Conservation (phyloP, 53 echinoderm and acorn worm genomes). For the Apostichopus leukothele region DNA sequence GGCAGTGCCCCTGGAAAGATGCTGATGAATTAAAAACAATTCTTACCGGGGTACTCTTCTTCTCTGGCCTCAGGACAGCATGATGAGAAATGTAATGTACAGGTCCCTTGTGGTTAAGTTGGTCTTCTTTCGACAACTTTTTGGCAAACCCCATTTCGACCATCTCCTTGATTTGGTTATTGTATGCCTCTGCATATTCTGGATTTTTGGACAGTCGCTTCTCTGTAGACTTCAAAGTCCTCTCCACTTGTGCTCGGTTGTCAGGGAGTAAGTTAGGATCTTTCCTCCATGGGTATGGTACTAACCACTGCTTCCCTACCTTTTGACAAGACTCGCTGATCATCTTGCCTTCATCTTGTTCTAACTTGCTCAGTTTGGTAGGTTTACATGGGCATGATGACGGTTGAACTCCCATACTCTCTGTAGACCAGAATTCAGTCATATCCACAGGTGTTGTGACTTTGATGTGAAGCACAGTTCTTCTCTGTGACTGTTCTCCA, state of each 20-base stretch:
- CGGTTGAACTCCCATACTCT: constrained; percentile 55
- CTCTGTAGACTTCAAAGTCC: constrained; percentile 58
- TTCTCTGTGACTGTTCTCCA: background rate
- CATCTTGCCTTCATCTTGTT: constrained; percentile 50
- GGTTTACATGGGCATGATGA: constrained; percentile 44
- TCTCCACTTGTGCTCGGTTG: constrained; percentile 61
- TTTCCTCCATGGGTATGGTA: constrained; percentile 69
- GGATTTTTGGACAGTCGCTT: constrained; percentile 56
- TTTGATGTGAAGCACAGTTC: constrained; percentile 52
- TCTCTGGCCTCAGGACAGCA: constrained; percentile 58
- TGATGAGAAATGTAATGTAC: constrained; percentile 68
- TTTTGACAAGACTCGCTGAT: constrained; percentile 53
- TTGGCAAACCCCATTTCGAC: constrained; percentile 54
- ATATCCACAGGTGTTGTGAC: constrained; percentile 53
- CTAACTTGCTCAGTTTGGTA: constrained; percentile 40
- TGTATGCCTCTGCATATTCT: constrained; percentile 58
- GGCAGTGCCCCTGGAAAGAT: constrained; percentile 59
- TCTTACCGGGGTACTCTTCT: constrained; percentile 67
- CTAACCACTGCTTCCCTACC: constrained; percentile 60
- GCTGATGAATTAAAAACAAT: constrained; percentile 80
- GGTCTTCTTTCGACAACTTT: constrained; percentile 58
- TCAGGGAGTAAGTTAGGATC: constrained; percentile 60
- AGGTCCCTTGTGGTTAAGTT: constrained; percentile 51
- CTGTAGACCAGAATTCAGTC: constrained; percentile 60
- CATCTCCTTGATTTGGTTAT: constrained; percentile 63